phyloP scores from a whole-genome alignment of 2,797 vertebrate genomes.

The Hemibagrus guttatus region DNA sequence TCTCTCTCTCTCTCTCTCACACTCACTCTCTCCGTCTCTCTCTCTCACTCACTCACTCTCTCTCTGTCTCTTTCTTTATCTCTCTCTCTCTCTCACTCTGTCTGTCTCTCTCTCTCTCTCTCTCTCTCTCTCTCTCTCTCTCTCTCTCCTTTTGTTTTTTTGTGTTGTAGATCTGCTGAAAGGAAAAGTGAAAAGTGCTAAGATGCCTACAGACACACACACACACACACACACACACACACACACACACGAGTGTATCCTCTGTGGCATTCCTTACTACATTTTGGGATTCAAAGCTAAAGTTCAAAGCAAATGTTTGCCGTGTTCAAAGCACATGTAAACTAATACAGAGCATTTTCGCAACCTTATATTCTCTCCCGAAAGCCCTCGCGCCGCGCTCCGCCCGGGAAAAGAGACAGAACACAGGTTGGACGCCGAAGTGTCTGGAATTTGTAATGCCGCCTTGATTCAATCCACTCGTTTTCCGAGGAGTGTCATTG shows the following conservation, averaged over 20 bases:
- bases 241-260: constrained; percentile 34
- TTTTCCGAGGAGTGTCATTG: constrained; percentile 8
- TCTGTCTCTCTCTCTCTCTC: too few relatives aligned
- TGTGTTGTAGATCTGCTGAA: constrained; percentile 28
- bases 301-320: constrained; percentile 56
- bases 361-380: constrained; percentile 43
- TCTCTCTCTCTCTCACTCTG: not conserved
- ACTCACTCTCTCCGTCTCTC: too few relatives aligned
- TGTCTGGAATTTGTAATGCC: constrained; percentile 21
- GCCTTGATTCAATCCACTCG: constrained; percentile 11
- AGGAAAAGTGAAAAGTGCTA: constrained; percentile 33
- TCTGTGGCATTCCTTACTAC: constrained; percentile 47
- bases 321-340: constrained; percentile 55
- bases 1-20: too few relatives aligned
- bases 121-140: not conserved
- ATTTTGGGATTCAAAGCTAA: constrained; percentile 53
- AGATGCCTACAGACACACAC: constrained; percentile 34
- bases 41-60: not conserved
- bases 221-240: constrained; percentile 26
- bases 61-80: not conserved
- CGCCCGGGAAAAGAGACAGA: constrained; percentile 40
- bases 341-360: constrained; percentile 49
- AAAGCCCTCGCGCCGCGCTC: not conserved
- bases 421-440: constrained; percentile 37
- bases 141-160: not conserved